phyloP scores from a whole-genome alignment of 2,888 invertebrate genomes.

The Drosophila bunnanda region DNA sequence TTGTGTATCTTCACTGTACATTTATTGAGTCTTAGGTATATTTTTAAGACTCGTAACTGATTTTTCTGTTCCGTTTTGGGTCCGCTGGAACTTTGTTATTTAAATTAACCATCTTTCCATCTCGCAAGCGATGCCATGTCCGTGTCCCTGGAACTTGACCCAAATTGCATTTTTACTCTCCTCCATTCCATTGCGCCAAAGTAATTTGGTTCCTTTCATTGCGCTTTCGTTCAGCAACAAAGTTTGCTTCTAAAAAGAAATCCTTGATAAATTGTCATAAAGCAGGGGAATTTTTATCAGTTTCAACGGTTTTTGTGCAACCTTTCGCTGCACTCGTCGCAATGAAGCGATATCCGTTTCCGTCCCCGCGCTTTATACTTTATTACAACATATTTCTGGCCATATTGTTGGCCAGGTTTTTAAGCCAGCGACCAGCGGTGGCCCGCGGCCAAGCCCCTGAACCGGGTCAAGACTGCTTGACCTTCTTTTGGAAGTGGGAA shows the following conservation, averaged over 20 bases:
- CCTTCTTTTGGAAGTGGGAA: slow-evolving; percentile 12
- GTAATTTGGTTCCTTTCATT: slow-evolving; percentile 13
- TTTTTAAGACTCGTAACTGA: neutral
- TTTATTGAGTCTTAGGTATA: neutral
- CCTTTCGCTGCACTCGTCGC: slow-evolving; percentile 28
- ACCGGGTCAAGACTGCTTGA: slow-evolving; percentile 19
- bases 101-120: slow-evolving; percentile 15
- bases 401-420: neutral
- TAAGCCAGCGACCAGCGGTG: slow-evolving; percentile 21
- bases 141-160: slow-evolving; percentile 9
- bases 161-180: slow-evolving; percentile 34
- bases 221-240: slow-evolving; percentile 23
- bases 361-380: slow-evolving; percentile 1
- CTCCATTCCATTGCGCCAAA: slow-evolving; percentile 5
- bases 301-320: slow-evolving; percentile 27
- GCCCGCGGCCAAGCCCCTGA: slow-evolving; percentile 5
- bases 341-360: slow-evolving; percentile 13
- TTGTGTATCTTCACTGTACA: neutral
- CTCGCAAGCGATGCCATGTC: neutral
- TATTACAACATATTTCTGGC: slow-evolving; percentile 18
- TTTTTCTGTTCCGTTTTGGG: neutral
- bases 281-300: slow-evolving; percentile 31
- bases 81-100: slow-evolving; percentile 9
- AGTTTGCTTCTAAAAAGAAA: slow-evolving; percentile 26
- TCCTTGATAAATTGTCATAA: slow-evolving; percentile 44